Evolutionary conservation across 2,888 invertebrate genomes (phyloP), one percentile per base, ranked within the genome.

Genomic region (Trimorus sp.): DNA sequence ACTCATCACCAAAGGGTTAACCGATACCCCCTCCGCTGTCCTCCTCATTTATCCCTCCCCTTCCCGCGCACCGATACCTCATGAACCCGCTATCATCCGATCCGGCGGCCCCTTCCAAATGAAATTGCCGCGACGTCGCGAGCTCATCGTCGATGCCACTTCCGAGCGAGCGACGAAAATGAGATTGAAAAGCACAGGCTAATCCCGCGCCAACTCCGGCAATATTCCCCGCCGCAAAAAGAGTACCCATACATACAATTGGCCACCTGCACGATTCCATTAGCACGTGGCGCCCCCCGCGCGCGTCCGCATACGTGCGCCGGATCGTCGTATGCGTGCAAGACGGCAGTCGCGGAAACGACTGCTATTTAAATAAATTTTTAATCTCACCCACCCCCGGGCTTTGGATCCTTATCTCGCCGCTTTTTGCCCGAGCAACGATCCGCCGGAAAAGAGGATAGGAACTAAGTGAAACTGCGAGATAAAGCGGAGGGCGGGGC

Each of bases 361-460:
- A 87, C 88, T 88, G 89, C 90, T 90, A 90, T 91, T 91, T 89
- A 89, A 91, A 91, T 91, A 90, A 91, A 91, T 91, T 90, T 91
- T 91, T 91, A 91, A 91, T 91, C 91, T 91, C 89, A 88, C 89
- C 88, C 86, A 83, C 84, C 87, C 84, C 83, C 81, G 73, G 80
- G 69, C 76, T 75, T 79, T 80, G 85, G 79, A 83, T 75, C 75
- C 84, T 82, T 66, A 74, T 83, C 82, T 81, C 75, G 63, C 70
- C 45, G 73, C 76, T 85, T 83, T 85, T 85, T 87, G 84, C 86
- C 82, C 87, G 84, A 86, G 87, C 84, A 80, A 81, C 78, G 74
- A 84, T 74, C 82, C 85, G 71, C 51, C 45, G 51, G 58, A n/a
- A 70, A 65, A 74, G 53, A 66, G 73, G 71, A 71, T 40, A 51